phyloP scores from a whole-genome alignment of 1,140 invertebrate species.

The Drosophila serrata region DNA sequence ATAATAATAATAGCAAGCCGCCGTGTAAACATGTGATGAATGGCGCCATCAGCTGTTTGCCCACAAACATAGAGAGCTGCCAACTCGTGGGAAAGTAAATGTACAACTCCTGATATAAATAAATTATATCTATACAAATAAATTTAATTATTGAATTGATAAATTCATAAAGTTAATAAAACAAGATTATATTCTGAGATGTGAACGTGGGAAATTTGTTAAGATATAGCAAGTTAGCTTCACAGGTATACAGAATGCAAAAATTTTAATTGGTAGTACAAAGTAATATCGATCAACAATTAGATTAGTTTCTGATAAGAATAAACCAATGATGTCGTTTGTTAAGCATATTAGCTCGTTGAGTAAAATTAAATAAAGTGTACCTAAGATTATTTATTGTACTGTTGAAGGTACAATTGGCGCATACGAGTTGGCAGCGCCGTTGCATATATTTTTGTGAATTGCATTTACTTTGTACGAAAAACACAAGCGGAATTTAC shows the following conservation, averaged over 20 bases:
- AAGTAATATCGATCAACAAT: not conserved
- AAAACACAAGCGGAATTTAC: slow-evolving; percentile 1
- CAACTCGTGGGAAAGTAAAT: not conserved
- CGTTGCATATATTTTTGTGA: slow-evolving; percentile 18
- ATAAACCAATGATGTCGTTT: not conserved
- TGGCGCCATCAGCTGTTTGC: slow-evolving; percentile 35
- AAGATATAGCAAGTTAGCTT: no score
- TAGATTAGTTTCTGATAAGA: not conserved
- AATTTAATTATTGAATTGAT: not conserved
- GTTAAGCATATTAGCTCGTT: not conserved
- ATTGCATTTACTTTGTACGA: slow-evolving; percentile 21
- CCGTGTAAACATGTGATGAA: slow-evolving; percentile 31
- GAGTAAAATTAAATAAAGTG: not conserved
- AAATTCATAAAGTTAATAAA: not conserved
- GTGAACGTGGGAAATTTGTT: not conserved
- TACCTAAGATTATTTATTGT: no score
- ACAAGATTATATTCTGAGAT: not conserved
- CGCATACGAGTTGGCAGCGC: slow-evolving; percentile 4
- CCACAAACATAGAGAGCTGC: not conserved
- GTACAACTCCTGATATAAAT: not conserved
- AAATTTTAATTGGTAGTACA: not conserved
- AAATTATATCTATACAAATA: no score
- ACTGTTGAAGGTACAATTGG: not conserved
- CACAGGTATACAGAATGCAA: no score
- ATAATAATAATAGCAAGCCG: slow-evolving; percentile 58